Percentiles rank a stretch among this genome's conserved stretches.
Evolutionary conservation across 1,140 invertebrate genomes (phyloP).

Genomic region (Grapholita molesta): DNA sequence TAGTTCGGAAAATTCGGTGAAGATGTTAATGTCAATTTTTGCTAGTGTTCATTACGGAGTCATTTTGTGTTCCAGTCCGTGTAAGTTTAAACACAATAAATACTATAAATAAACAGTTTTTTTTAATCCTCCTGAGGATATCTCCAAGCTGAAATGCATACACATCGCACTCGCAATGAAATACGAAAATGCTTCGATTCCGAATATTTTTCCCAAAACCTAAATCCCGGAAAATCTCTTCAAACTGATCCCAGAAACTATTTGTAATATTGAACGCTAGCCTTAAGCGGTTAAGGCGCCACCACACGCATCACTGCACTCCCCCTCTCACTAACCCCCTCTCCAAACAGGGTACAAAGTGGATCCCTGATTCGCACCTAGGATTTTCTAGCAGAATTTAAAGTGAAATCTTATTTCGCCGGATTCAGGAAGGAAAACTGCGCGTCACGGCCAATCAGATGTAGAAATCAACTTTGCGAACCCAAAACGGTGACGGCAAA

Average conservation of each 20-base stretch:
- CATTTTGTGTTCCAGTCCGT: too few species aligned
- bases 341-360: constrained; percentile 36
- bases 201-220: neutral
- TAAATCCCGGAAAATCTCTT: neutral
- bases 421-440: neutral
- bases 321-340: constrained; percentile 21
- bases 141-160: too few species aligned
- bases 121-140: too few species aligned
- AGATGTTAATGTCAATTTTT: too few species aligned
- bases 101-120: too few species aligned
- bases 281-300: constrained; percentile 1
- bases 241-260: neutral
- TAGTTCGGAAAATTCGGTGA: too few species aligned
- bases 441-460: neutral
- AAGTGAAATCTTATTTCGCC: constrained; percentile 31
- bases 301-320: neutral
- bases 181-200: neutral
- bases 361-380: constrained; percentile 44
- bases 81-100: too few species aligned
- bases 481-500: neutral
- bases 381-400: constrained; percentile 35
- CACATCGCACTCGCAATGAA: too few species aligned
- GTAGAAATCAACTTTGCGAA: neutral
- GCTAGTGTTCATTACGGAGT: too few species aligned
- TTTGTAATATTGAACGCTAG: constrained; percentile 10